Conservation (phyloP, 2,797 vertebrate genomes). For the Anisognathus igniventris region DNA sequence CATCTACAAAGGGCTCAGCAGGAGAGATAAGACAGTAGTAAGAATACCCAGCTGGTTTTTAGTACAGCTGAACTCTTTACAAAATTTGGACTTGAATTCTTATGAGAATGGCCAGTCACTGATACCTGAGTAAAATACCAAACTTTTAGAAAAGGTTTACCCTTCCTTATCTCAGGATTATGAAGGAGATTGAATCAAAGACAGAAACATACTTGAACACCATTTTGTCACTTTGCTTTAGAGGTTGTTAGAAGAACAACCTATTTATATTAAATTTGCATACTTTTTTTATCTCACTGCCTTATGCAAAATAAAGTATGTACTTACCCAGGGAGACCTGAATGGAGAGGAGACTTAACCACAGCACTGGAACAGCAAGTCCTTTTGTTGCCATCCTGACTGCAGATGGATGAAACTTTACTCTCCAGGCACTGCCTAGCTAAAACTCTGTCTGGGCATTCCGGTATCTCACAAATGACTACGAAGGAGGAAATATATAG, state of each 20-base stretch:
- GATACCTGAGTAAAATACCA: background rate
- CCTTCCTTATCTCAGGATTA: background rate
- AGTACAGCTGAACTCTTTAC: background rate
- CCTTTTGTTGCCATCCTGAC: background rate
- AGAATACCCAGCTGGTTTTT: background rate
- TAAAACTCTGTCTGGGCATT: background rate
- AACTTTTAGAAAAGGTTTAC: background rate
- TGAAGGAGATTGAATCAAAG: background rate
- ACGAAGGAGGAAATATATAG: slow-evolving; percentile 36
- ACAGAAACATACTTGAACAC: background rate
- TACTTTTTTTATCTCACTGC: background rate
- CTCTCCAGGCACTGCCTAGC: background rate
- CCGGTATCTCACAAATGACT: background rate
- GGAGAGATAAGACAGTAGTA: background rate
- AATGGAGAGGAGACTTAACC: background rate
- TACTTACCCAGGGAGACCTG: slow-evolving; percentile 12
- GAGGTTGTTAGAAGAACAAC: background rate
- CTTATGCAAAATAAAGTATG: background rate
- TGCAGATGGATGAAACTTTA: background rate
- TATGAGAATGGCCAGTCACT: background rate
- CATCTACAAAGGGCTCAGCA: background rate
- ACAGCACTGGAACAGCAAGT: background rate
- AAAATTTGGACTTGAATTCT: background rate
- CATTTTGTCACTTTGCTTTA: background rate
- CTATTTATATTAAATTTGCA: background rate